Evolutionary conservation across 2,888 invertebrate species (phyloP).

Genomic region (Mesorhabditis spiculigera): DNA sequence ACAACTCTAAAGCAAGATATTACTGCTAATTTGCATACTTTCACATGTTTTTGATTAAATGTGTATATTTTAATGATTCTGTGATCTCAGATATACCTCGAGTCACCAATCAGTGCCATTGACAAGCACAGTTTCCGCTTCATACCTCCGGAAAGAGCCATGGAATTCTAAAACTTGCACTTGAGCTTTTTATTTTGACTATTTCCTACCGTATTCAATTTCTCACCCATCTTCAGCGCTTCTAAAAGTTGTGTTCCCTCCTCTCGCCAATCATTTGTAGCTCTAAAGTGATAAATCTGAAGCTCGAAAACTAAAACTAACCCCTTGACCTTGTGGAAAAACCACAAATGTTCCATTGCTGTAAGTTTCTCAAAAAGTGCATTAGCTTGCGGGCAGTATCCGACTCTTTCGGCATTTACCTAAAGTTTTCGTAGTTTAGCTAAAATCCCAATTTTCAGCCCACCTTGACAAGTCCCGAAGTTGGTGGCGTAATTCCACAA

Average conservation of each 20-base stretch:
- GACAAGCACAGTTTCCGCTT: constrained; percentile 53
- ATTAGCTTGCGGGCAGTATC: constrained; percentile 35
- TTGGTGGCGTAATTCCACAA: constrained; percentile 27
- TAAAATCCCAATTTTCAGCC: not conserved
- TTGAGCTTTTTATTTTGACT: not conserved
- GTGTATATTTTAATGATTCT: too few species aligned
- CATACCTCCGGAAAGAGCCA: constrained; percentile 49
- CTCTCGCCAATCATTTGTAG: constrained; percentile 13
- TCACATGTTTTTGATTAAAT: too few species aligned
- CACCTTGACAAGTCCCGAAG: constrained; percentile 26
- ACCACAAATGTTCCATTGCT: constrained; percentile 48
- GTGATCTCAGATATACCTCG: not conserved
- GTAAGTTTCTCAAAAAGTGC: constrained; percentile 46
- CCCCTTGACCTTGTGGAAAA: constrained; percentile 47
- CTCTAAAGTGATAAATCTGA: not conserved
- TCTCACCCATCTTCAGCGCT: constrained; percentile 33
- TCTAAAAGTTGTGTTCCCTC: constrained; percentile 28
- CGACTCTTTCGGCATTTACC: constrained; percentile 17
- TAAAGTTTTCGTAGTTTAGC: constrained; percentile 8
- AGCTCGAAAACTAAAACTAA: not conserved
- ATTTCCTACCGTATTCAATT: constrained; percentile 27
- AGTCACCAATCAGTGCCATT: constrained; percentile 48
- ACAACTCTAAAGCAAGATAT: constrained; percentile 19
- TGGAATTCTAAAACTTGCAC: constrained; percentile 19
- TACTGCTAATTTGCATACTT: too few species aligned